Evolutionary conservation across 2,888 invertebrate species (phyloP), one percentile per base, ranked within the genome.

Genomic region (Drosophila eohydei): DNA sequence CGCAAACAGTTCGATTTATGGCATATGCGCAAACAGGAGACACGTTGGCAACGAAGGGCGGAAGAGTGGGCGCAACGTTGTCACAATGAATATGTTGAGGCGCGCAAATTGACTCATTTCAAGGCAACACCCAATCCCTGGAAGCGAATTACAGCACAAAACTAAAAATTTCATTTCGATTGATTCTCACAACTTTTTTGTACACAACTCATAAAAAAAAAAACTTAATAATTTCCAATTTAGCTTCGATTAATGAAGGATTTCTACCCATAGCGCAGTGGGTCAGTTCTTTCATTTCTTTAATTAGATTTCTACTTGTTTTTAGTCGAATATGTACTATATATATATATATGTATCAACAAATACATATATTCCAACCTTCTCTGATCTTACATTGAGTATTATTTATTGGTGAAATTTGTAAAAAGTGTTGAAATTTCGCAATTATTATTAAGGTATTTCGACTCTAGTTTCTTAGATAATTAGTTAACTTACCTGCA

Each of bases 401-500:
- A 21, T 21, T 21, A 21, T 21, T 21, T 21, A 21, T 21, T 21
- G 21, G 21, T 21, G 21, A 21, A 21, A 21, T 21, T 21, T 21
- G 1, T 21, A 21, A 21, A 21, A 21, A 21, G 21, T 21, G 21
- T 21, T 21, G 21, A 21, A 21, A 21, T 21, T 21, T 21, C 21
- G 21, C 21, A 21, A 21, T 21, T 21, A 21, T 21, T 21, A 21
- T 21, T 21, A 21, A 21, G 21, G 1, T 21, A 21, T 21, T 21
- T 21, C 21, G 21, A 21, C 21, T 21, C 21, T 21, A 21, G 21
- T 21, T 21, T 21, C 21, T 21, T 21, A 21, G 21, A 21, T 21
- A 21, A 21, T 21, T 21, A 21, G 21, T 21, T 21, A 1, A 21
- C 77, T 91, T 91, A 97, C 96, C 95, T 99, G 99, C 0, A 99